These are phyloP conservation scores for Danio kyathit DNA, from an alignment of 2,797 vertebrate genomes.

Conservation along the genomic window DNA sequence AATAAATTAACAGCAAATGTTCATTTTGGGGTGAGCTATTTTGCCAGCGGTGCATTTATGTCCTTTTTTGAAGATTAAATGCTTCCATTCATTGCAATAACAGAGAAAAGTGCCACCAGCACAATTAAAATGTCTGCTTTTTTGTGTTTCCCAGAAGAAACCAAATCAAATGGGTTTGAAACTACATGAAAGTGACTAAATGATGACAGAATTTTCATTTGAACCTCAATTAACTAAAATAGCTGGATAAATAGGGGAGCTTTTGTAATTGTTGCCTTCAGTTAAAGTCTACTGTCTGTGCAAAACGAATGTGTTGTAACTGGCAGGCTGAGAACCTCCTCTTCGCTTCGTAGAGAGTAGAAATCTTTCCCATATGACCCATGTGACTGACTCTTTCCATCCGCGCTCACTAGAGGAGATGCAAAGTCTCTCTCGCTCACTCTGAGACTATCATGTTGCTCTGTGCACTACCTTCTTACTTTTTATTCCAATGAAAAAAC, in stretches of 20 bases:
- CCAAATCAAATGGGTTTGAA: neutral
- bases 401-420: slow-evolving; percentile 72
- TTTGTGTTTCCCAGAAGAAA: neutral
- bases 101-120: neutral
- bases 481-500: slow-evolving; percentile 83
- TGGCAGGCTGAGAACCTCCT: slow-evolving; percentile 69
- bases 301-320: slow-evolving; percentile 55
- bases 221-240: slow-evolving; percentile 9
- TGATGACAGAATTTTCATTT: neutral
- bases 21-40: too few species aligned
- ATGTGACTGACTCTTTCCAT: slow-evolving; percentile 80
- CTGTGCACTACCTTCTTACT: slow-evolving; percentile 64
- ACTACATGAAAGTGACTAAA: neutral
- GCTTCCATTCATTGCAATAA: neutral
- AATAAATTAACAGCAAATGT: too few species aligned
- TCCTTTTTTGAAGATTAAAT: neutral
- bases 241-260: slow-evolving; percentile 3
- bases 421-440: slow-evolving; percentile 69
- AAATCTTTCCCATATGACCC: slow-evolving; percentile 74
- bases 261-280: slow-evolving; percentile 45
- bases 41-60: neutral
- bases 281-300: slow-evolving; percentile 37
- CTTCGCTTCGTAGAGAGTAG: slow-evolving; percentile 66
- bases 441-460: slow-evolving; percentile 76
- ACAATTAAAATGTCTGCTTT: neutral